Conservation (phyloP, 2,888 invertebrate genomes). For the Orchestes rusci region DNA sequence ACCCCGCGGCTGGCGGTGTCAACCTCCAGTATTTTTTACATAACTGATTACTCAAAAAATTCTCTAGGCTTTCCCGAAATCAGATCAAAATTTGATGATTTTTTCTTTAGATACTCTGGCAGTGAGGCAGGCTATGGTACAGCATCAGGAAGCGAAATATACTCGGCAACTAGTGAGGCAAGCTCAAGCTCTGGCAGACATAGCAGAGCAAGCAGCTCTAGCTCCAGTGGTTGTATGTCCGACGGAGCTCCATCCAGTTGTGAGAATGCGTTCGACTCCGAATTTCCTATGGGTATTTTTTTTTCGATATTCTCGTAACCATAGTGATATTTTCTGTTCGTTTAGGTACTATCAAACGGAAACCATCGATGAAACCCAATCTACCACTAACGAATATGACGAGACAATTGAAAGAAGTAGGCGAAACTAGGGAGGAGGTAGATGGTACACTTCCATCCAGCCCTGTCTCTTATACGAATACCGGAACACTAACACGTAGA, state of each 20-base stretch:
- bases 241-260: constrained; percentile 69
- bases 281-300: constrained; percentile 66
- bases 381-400: constrained; percentile 87
- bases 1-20: no score
- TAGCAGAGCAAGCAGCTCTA: constrained; percentile 76
- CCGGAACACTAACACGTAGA: constrained; percentile 46
- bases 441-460: constrained; percentile 45
- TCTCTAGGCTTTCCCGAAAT: no score
- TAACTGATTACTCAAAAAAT: no score
- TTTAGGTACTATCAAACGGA: constrained; percentile 80
- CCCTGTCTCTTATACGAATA: constrained; percentile 39
- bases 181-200: constrained; percentile 49
- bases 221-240: constrained; percentile 78
- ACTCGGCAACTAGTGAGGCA: constrained; percentile 40
- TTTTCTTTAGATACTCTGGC: constrained; percentile 33
- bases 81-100: no score
- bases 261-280: constrained; percentile 65
- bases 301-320: no score
- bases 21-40: no score
- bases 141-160: constrained; percentile 40
- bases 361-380: constrained; percentile 88
- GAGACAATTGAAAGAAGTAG: constrained; percentile 81
- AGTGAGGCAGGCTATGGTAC: constrained; percentile 43
- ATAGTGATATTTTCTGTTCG: no score
- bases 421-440: constrained; percentile 58